These are phyloP conservation scores for Chirona hameri DNA, from an alignment of 2,888 invertebrate species.

Conservation along the genomic window DNA sequence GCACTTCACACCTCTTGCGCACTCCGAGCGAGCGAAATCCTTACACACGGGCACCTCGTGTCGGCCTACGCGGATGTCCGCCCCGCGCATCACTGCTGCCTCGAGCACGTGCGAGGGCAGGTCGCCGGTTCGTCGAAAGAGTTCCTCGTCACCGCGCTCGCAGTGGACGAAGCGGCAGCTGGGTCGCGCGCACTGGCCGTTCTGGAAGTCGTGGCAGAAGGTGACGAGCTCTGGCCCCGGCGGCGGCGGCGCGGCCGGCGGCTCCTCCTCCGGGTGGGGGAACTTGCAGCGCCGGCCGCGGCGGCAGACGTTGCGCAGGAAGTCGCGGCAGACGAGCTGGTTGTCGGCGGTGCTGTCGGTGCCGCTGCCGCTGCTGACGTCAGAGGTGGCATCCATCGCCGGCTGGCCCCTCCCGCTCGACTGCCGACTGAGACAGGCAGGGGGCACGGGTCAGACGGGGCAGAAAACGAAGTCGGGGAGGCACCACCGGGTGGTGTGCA, in stretches of 20 bases:
- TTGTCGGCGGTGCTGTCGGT: conserved; percentile 46
- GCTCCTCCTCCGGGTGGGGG: conserved; percentile 48
- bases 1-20: conserved; percentile 53
- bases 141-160: conserved; percentile 65
- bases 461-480: too few species aligned
- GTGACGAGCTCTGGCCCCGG: conserved; percentile 36
- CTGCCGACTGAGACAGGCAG: too few species aligned
- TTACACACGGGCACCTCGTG: conserved; percentile 56
- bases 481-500: too few species aligned
- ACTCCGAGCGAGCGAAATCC: conserved; percentile 58
- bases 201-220: conserved; percentile 63
- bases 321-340: conserved; percentile 54
- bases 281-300: conserved; percentile 59
- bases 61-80: conserved; percentile 40
- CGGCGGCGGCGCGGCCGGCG: conserved; percentile 23
- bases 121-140: conserved; percentile 66
- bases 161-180: conserved; percentile 76
- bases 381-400: background rate
- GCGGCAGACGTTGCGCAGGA: conserved; percentile 57
- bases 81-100: conserved; percentile 44
- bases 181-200: conserved; percentile 66
- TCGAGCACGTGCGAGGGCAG: conserved; percentile 59
- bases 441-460: too few species aligned
- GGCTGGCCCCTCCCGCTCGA: background rate
- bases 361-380: conserved; percentile 22